phyloP scores from a whole-genome alignment of 2,888 invertebrate genomes.

The Tachina lurida region DNA sequence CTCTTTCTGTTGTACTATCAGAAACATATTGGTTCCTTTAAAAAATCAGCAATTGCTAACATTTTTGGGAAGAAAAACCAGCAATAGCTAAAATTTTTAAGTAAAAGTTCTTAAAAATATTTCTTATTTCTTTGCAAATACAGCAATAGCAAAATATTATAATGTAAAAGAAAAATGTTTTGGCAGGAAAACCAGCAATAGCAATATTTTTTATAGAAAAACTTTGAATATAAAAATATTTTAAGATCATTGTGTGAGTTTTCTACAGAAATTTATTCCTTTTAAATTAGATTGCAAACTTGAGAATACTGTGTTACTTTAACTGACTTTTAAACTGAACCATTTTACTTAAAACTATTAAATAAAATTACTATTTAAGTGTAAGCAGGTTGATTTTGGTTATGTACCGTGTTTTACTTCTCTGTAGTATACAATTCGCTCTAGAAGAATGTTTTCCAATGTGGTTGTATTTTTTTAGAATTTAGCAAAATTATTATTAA shows the following conservation, averaged over 20 bases:
- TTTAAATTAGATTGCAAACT: neutral
- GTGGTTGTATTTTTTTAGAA: neutral
- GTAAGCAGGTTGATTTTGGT: conserved; percentile 5
- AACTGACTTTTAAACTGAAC: conserved; percentile 14
- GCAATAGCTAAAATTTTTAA: too few species aligned
- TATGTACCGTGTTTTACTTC: conserved; percentile 34
- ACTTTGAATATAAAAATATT: neutral
- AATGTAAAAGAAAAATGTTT: too few species aligned
- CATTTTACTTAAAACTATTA: neutral
- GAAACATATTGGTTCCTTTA: too few species aligned
- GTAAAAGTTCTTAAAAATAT: too few species aligned
- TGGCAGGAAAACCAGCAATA: too few species aligned
- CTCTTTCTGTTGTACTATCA: too few species aligned
- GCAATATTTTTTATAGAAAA: too few species aligned
- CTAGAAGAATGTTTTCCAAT: conserved; percentile 46
- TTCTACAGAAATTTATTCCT: neutral
- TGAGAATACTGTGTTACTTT: neutral
- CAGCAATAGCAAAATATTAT: too few species aligned
- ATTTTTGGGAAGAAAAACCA: too few species aligned
- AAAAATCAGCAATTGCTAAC: too few species aligned
- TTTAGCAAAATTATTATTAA: conserved; percentile 2
- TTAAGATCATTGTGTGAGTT: neutral
- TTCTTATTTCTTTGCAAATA: too few species aligned
- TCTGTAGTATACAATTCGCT: conserved; percentile 9
- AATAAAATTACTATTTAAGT: neutral